Evolutionary conservation across 1,140 invertebrate species (phyloP).

Genomic region (Cyphomyrmex costatus): DNA sequence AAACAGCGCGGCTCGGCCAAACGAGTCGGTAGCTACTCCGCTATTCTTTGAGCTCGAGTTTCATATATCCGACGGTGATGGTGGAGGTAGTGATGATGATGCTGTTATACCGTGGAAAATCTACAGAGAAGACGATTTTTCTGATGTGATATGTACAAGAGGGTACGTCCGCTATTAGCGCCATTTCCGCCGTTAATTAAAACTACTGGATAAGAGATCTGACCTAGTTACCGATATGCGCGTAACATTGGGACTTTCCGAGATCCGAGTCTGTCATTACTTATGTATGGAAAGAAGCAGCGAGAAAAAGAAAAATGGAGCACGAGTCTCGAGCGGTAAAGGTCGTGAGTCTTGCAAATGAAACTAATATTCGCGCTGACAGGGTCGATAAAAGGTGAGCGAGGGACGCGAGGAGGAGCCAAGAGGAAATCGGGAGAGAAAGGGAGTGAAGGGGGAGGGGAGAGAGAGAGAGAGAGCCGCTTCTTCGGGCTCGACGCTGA

Average conservation of each 20-base stretch:
- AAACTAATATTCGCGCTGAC: constrained; percentile 77
- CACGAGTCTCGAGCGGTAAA: constrained; percentile 49
- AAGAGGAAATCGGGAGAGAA: not conserved
- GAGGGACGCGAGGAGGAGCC: not conserved
- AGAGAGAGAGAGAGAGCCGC: not conserved
- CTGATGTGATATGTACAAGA: constrained; percentile 31
- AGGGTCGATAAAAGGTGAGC: constrained; percentile 49
- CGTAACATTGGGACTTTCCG: constrained; percentile 25
- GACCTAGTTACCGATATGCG: constrained; percentile 41
- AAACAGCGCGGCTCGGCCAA: constrained; percentile 37
- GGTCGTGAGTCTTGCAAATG: constrained; percentile 76
- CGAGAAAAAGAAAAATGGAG: constrained; percentile 47
- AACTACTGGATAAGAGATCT: constrained; percentile 54
- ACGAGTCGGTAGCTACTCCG: constrained; percentile 24
- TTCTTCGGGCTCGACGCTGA: constrained; percentile 40
- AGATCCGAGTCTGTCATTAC: constrained; percentile 57
- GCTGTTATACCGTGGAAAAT: not conserved
- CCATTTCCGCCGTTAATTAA: constrained; percentile 41
- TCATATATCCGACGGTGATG: constrained; percentile 36
- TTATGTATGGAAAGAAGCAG: constrained; percentile 55
- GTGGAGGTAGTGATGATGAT: not conserved
- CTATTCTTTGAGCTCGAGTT: constrained; percentile 49
- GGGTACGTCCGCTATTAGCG: constrained; percentile 40
- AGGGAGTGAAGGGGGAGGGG: not conserved
- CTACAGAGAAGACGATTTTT: constrained; percentile 26